phyloP scores from a whole-genome alignment of 2,797 vertebrate genomes.

The Miopithecus talapoin region DNA sequence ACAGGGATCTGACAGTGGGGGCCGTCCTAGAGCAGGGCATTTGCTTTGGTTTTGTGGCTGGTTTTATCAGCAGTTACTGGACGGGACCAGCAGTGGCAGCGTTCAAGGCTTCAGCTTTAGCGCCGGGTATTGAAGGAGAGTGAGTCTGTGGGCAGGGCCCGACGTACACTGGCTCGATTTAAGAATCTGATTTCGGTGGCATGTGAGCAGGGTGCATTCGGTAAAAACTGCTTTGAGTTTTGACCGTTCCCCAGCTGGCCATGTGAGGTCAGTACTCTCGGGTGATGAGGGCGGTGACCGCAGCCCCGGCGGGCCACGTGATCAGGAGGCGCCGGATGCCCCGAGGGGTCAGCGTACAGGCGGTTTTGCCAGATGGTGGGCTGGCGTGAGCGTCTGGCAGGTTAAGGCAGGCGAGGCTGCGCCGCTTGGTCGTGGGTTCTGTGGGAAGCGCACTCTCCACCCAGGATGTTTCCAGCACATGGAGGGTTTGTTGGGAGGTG shows the following conservation, averaged over 20 bases:
- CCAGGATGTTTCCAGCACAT: not conserved
- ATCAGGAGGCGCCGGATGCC: not conserved
- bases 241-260: accelerated
- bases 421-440: no score
- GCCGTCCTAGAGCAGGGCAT: not conserved
- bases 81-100: not conserved
- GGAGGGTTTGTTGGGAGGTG: not conserved
- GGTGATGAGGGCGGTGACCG: not conserved
- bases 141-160: not conserved
- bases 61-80: not conserved
- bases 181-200: not conserved
- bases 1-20: not conserved
- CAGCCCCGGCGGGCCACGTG: no score
- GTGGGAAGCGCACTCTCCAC: accelerated
- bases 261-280: not conserved
- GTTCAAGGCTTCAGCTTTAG: not conserved
- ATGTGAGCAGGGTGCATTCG: accelerated
- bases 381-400: not conserved
- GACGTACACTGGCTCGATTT: not conserved
- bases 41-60: not conserved
- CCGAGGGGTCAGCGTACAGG: not conserved
- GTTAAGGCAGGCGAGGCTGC: not conserved
- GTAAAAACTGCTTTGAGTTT: not conserved
- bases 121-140: not conserved
- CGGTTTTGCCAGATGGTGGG: not conserved